These are phyloP conservation scores for Nasonia longicornis DNA, from an alignment of 1,140 invertebrate genomes.

Conservation along the genomic window DNA sequence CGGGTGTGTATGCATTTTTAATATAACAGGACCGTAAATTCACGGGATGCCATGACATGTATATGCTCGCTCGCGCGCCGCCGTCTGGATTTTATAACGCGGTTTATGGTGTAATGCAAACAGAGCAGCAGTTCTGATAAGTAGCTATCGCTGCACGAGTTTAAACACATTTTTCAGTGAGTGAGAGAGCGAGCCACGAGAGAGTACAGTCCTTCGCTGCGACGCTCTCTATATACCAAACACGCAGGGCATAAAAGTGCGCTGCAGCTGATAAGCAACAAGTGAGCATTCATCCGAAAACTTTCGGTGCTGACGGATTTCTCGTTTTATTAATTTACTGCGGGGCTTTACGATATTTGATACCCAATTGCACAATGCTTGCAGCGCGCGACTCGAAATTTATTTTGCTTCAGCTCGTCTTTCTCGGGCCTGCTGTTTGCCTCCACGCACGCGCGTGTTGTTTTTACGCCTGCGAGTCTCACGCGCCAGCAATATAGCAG, in stretches of 20 bases:
- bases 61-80: slow-evolving; percentile 45
- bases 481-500: too few relatives aligned
- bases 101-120: slow-evolving; percentile 65
- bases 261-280: slow-evolving; percentile 59
- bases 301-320: slow-evolving; percentile 37
- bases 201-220: neutral
- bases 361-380: slow-evolving; percentile 14
- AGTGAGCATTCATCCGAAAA: slow-evolving; percentile 50
- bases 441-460: neutral
- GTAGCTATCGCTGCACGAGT: slow-evolving; percentile 65
- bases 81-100: slow-evolving; percentile 65
- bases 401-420: neutral
- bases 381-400: neutral
- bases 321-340: slow-evolving; percentile 40
- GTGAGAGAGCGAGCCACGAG: too few relatives aligned
- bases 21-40: slow-evolving; percentile 63
- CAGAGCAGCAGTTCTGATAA: slow-evolving; percentile 64
- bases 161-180: slow-evolving; percentile 63
- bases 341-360: slow-evolving; percentile 36
- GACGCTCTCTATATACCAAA: slow-evolving; percentile 38
- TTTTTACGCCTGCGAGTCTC: neutral
- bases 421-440: neutral
- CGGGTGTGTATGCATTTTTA: slow-evolving; percentile 59
- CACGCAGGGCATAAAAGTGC: slow-evolving; percentile 57
- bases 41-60: slow-evolving; percentile 59